These are phyloP conservation scores for Protomyctophum bolini DNA, from an alignment of 2,113 vertebrate species.

Conservation along the genomic window DNA sequence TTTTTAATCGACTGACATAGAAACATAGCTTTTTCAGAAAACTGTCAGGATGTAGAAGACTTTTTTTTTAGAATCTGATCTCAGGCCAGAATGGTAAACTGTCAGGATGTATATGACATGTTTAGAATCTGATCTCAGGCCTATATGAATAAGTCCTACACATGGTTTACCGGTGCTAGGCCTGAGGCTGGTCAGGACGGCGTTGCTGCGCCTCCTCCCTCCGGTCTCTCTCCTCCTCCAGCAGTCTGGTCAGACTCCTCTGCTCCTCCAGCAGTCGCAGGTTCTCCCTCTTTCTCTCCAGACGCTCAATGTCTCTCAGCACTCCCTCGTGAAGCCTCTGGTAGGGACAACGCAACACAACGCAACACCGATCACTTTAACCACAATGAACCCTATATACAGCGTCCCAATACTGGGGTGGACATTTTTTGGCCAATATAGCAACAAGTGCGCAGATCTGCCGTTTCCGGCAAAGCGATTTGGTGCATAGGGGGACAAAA, in stretches of 20 bases:
- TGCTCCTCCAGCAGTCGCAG: slow-evolving; percentile 87
- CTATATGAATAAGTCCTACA: not conserved
- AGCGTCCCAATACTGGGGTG: too few relatives aligned
- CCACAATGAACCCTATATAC: too few relatives aligned
- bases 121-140: too few relatives aligned
- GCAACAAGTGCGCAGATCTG: not conserved
- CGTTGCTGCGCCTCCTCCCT: slow-evolving; percentile 4
- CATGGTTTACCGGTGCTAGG: not conserved
- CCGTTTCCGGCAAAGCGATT: not conserved
- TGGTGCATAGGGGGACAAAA: too few relatives aligned
- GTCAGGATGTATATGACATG: too few relatives aligned
- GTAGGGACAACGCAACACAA: not conserved
- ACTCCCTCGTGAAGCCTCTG: slow-evolving; percentile 92
- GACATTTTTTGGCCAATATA: too few relatives aligned
- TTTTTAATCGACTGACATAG: too few relatives aligned
- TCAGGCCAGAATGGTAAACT: too few relatives aligned
- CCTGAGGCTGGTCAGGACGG: not conserved
- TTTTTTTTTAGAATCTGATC: too few relatives aligned
- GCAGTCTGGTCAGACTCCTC: slow-evolving; percentile 81
- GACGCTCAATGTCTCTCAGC: slow-evolving; percentile 86
- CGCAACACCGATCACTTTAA: too few relatives aligned
- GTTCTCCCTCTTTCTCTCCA: slow-evolving; percentile 87
- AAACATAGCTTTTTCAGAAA: too few relatives aligned
- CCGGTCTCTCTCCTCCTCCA: slow-evolving; percentile 79
- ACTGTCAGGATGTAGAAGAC: too few relatives aligned